Evolutionary conservation across 2,888 invertebrate species (phyloP).

Genomic region (Odontomyia ornata): DNA sequence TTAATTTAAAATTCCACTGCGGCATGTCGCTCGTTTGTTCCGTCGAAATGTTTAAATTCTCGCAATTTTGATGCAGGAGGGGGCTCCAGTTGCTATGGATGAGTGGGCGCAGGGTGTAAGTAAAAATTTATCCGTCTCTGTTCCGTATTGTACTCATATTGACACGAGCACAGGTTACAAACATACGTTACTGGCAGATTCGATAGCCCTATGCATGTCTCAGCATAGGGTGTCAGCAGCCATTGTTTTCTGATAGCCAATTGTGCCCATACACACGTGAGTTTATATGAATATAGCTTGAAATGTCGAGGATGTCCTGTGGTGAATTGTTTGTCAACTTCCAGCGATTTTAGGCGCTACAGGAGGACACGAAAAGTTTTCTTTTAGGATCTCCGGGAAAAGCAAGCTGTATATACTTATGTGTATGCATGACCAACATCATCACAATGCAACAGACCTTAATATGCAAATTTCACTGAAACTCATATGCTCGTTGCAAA

Average conservation of each 20-base stretch:
- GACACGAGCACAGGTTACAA: constrained; percentile 27
- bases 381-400: not conserved
- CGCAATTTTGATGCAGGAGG: constrained; percentile 32
- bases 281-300: not conserved
- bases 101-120: constrained; percentile 35
- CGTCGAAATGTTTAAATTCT: constrained; percentile 51
- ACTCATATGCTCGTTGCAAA: constrained; percentile 22
- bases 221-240: constrained; percentile 28
- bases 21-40: constrained; percentile 65
- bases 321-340: constrained; percentile 49
- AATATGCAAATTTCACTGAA: constrained; percentile 34
- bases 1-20: constrained; percentile 63
- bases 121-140: constrained; percentile 32
- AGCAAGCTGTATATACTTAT: not conserved
- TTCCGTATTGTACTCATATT: constrained; percentile 13
- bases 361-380: not conserved
- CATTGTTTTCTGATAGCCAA: constrained; percentile 26
- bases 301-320: constrained; percentile 46
- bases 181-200: constrained; percentile 31
- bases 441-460: constrained; percentile 20
- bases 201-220: not conserved
- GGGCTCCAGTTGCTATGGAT: not conserved
- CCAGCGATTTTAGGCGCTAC: constrained; percentile 47
- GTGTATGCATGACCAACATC: not conserved
- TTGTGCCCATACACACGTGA: not conserved